Base-by-base conservation (phyloP, 2,888 invertebrate genomes). In the Bugulina stolonifera region DNA sequence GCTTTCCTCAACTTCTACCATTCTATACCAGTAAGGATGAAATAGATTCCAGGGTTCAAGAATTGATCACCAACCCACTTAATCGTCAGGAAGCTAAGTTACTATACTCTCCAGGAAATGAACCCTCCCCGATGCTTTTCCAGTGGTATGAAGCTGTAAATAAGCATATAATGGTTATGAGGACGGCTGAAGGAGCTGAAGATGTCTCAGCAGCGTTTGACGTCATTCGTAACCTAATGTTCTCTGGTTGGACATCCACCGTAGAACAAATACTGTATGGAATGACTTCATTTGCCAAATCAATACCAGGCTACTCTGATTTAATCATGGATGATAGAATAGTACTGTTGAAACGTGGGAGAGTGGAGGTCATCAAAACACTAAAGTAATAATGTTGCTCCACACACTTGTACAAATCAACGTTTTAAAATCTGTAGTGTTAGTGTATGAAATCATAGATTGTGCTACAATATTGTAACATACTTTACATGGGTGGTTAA, bases 261-360 rank as follows among this genome's bases (percentile, higher is more conserved):
- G n/a, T 27, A 5, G 64, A 64, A n/a, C 22, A 64, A 34, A 64
- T 25, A 5, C 27, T 64, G 10, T 27, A 64, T 34, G 64, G 64
- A 14, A 25, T 64, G 27, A 27, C 64, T 3, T 64, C 64, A 32
- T 64, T 32, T 32, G 64, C 27, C 3, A 64, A 64, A 32, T 64
- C 25, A 14, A 29, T 64, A 32, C 64, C 64, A 32, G 64, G 64
- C 32, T 64, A 29, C 34, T 64, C 64, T 3, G 32, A 64, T n/a
- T 27, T 64, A 32, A 10, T 25, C 14, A 64, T 64, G 18, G 64
- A 64, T 64, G 64, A 64, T 27, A 27, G 64, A 32, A 64, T 64
- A 14, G 32, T 64, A 14, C 32, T 64, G 32, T 34, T 64, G 29
- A 64, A 64, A 32, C 25, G 32, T 14, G 64, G 64, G 3, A 27